phyloP scores from a whole-genome alignment of 2,888 invertebrate genomes.

The Calameuta filiformis region DNA sequence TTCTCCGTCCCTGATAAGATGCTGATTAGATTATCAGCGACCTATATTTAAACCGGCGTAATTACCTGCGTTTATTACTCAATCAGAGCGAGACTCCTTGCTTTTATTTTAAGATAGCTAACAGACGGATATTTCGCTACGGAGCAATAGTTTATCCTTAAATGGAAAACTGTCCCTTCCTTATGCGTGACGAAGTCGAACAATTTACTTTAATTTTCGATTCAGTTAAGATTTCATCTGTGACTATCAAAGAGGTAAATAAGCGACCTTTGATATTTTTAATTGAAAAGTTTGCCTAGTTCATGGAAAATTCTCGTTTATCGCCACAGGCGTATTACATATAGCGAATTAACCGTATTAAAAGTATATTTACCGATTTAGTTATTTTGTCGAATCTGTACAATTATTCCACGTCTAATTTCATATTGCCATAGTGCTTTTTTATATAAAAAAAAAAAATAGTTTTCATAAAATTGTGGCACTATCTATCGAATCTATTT shows the following conservation, averaged over 20 bases:
- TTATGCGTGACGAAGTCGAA: not conserved
- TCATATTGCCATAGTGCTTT: not conserved
- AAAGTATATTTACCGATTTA: not conserved
- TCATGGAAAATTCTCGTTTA: not conserved
- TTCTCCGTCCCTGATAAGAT: slow-evolving; percentile 20
- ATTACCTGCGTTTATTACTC: slow-evolving; percentile 23
- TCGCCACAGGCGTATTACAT: not conserved
- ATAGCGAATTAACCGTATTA: not conserved
- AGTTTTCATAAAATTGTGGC: not conserved
- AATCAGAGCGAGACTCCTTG: slow-evolving; percentile 21
- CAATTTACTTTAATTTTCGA: not conserved
- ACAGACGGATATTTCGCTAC: not conserved
- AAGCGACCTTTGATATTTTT: not conserved
- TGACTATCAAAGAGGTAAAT: not conserved
- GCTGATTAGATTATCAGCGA: slow-evolving; percentile 22
- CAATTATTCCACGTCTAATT: not conserved
- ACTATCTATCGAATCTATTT: not conserved
- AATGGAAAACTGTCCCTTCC: not conserved
- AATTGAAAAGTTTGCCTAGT: not conserved
- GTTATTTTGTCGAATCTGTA: not conserved
- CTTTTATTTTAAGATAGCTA: not conserved
- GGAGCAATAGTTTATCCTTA: not conserved
- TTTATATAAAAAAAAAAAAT: not conserved
- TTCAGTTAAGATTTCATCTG: not conserved
- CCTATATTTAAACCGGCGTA: slow-evolving; percentile 15